These are phyloP conservation scores for Tenthredo notha DNA, from an alignment of 2,888 invertebrate genomes.

Conservation along the genomic window DNA sequence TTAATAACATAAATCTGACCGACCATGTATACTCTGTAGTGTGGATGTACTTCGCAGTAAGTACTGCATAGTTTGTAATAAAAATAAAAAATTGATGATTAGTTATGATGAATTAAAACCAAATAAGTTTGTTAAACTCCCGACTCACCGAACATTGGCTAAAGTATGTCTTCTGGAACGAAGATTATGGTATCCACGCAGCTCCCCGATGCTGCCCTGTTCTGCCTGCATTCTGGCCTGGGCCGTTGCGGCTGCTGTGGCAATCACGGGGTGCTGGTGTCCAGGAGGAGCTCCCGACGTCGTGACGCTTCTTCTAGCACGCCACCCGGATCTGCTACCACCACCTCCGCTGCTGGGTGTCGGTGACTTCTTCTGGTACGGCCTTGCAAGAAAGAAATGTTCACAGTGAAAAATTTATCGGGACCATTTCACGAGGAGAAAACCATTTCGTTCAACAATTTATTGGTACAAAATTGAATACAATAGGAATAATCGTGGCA, in stretches of 20 bases:
- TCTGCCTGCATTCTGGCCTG: slow-evolving; percentile 92
- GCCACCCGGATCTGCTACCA: slow-evolving; percentile 75
- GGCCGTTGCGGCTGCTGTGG: slow-evolving; percentile 75
- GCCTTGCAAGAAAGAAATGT: slow-evolving; percentile 66
- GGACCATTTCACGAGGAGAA: neutral
- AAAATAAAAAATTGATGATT: neutral
- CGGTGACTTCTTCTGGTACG: slow-evolving; percentile 77
- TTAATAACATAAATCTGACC: neutral
- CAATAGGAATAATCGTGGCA: neutral
- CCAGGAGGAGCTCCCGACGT: slow-evolving; percentile 74
- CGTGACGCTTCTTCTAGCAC: slow-evolving; percentile 76
- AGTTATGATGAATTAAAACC: slow-evolving; percentile 7
- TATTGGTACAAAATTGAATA: neutral
- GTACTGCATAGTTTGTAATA: slow-evolving; percentile 10
- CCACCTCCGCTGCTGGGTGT: slow-evolving; percentile 71
- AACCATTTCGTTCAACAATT: neutral
- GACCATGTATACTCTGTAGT: slow-evolving; percentile 47
- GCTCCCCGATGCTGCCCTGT: slow-evolving; percentile 94
- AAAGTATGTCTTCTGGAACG: slow-evolving; percentile 93
- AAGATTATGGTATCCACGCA: slow-evolving; percentile 93
- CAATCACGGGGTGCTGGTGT: slow-evolving; percentile 76
- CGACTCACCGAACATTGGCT: slow-evolving; percentile 94
- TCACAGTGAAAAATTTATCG: neutral
- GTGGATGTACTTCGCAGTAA: slow-evolving; percentile 1
- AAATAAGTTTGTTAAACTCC: neutral